Conservation (phyloP, 2,888 invertebrate species). For the Drosophila ezoana region DNA sequence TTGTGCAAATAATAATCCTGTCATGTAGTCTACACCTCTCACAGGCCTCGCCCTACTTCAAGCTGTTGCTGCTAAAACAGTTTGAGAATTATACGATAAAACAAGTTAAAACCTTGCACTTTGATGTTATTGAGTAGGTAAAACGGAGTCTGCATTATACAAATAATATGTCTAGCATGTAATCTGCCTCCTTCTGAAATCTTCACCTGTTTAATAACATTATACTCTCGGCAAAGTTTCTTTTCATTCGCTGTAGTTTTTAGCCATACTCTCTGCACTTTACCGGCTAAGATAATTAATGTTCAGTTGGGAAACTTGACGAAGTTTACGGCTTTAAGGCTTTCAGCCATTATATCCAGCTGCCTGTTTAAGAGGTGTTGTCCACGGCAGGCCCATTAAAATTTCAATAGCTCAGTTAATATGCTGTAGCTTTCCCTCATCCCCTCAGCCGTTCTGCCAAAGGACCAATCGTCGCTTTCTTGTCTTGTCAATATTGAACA, state of each 20-base stretch:
- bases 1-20: no score
- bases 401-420: conserved; percentile 53
- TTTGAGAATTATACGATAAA: no score
- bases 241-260: not conserved
- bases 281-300: conserved; percentile 11
- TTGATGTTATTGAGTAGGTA: not conserved
- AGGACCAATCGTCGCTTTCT: conserved; percentile 62
- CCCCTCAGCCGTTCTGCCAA: not conserved
- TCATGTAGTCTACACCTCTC: no score
- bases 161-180: no score
- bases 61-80: no score
- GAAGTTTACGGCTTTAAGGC: conserved; percentile 20
- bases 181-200: no score
- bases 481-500: conserved; percentile 79
- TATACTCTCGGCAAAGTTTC: not conserved
- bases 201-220: not conserved
- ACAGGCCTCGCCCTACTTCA: no score
- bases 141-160: no score
- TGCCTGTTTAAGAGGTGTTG: conserved; percentile 10
- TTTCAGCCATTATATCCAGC: conserved; percentile 3
- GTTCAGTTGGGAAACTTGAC: conserved; percentile 6
- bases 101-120: no score
- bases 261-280: not conserved
- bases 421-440: not conserved
- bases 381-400: conserved; percentile 56